Percentiles rank a stretch among this genome's conserved stretches.
These are phyloP conservation scores for Sinocyclocheilus anophthalmus DNA, from an alignment of 2,113 vertebrate species.

Conservation along the genomic window DNA sequence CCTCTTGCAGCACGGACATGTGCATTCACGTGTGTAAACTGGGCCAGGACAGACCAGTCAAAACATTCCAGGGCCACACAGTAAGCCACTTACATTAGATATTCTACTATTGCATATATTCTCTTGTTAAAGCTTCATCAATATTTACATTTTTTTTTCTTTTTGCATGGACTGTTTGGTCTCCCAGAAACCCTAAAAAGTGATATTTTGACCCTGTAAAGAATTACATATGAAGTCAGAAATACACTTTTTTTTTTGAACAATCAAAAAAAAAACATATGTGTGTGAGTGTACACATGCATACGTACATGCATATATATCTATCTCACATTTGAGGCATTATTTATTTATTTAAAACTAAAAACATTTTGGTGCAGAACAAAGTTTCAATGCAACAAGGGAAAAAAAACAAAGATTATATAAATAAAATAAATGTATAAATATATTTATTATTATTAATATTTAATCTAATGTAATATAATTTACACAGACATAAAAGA, in stretches of 20 bases:
- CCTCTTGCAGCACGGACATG: constrained; percentile 98
- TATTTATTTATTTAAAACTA: no score
- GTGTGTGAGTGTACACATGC: no score
- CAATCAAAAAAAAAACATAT: no score
- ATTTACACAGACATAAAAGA: background rate
- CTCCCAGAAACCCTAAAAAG: background rate
- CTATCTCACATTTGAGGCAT: no score
- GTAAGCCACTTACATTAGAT: constrained; percentile 64
- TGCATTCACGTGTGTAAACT: constrained; percentile 98
- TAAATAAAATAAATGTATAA: background rate
- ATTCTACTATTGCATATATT: background rate
- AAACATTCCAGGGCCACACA: constrained; percentile 99
- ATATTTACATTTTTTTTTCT: background rate
- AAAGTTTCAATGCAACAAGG: background rate
- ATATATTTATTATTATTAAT: background rate
- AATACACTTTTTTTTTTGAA: background rate
- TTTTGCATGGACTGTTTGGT: background rate
- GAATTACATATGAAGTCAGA: background rate
- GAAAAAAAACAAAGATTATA: no score
- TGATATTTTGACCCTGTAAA: background rate
- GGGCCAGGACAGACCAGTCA: constrained; percentile 95
- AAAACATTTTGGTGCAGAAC: background rate
- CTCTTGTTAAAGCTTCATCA: background rate
- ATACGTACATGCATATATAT: no score
- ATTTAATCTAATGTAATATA: background rate